Percentiles rank a stretch among this genome's conserved stretches.
Evolutionary conservation across 2,797 vertebrate species (phyloP).

Genomic region (Trachops cirrhosus): DNA sequence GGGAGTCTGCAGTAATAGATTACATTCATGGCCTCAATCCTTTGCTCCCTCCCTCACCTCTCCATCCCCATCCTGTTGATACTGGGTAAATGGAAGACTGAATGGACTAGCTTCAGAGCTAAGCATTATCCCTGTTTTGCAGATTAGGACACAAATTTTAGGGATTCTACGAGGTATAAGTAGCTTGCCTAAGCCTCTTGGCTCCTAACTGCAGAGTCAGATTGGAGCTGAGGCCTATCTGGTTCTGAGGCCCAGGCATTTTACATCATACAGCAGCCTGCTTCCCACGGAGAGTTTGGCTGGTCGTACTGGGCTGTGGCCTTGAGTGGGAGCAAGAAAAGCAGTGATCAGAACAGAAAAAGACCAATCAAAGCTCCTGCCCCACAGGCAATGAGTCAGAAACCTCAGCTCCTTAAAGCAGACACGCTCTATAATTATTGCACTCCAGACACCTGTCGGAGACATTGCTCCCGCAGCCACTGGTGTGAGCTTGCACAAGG

Average conservation of each 20-base stretch:
- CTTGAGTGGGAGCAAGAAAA: neutral
- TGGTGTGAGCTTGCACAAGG: rapidly evolving
- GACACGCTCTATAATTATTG: neutral
- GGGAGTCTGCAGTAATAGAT: neutral
- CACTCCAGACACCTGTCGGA: neutral
- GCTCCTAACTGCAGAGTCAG: neutral
- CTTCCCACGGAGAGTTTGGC: neutral
- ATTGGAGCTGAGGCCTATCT: neutral
- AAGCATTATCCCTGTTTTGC: neutral
- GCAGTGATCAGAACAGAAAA: neutral
- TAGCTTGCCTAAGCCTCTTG: neutral
- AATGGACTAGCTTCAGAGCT: neutral
- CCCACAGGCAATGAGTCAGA: neutral
- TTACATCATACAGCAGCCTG: neutral
- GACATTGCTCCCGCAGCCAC: neutral
- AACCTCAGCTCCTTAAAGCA: neutral
- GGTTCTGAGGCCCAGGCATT: neutral
- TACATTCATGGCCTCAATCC: neutral
- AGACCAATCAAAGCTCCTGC: neutral
- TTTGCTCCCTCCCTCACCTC: neutral
- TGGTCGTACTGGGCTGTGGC: neutral
- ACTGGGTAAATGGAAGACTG: neutral
- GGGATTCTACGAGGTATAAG: neutral
- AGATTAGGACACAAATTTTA: neutral
- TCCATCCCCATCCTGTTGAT: neutral